Evolutionary conservation across 2,797 vertebrate genomes (phyloP).

Genomic region (Acanthiza pusilla): DNA sequence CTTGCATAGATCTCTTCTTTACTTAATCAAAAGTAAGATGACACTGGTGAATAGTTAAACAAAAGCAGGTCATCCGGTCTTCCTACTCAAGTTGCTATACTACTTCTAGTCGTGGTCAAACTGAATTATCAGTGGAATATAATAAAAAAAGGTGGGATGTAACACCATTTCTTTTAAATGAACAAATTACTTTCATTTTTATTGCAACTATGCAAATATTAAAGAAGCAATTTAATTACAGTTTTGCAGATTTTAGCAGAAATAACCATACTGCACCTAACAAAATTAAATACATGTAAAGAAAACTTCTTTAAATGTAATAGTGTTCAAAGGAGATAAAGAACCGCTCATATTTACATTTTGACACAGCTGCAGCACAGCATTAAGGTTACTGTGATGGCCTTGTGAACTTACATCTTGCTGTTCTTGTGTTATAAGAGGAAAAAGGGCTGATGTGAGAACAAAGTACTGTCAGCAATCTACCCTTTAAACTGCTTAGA

Average conservation of each 20-base stretch:
- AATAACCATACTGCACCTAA: conserved; percentile 9
- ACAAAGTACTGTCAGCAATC: conserved; percentile 88
- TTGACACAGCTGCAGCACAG: conserved; percentile 51
- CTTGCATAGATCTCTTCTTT: not conserved
- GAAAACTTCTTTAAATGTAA: conserved; percentile 53
- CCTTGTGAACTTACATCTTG: conserved; percentile 77
- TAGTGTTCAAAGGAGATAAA: conserved; percentile 41
- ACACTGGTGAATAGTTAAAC: not conserved
- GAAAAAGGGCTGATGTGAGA: conserved; percentile 77
- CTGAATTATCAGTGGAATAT: not conserved
- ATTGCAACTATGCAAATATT: conserved; percentile 53
- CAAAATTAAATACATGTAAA: conserved; percentile 50
- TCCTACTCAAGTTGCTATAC: not conserved
- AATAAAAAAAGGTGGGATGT: not conserved
- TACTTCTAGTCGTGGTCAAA: not conserved
- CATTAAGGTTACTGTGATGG: conserved; percentile 64
- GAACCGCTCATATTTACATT: conserved; percentile 50
- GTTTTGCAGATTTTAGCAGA: conserved; percentile 53
- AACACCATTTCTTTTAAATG: conserved; percentile 37
- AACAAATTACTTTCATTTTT: conserved; percentile 26
- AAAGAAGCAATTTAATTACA: conserved; percentile 44
- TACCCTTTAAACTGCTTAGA: conserved; percentile 83
- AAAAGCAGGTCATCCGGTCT: not conserved
- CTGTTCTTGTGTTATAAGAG: conserved; percentile 71
- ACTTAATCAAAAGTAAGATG: not conserved